Base-by-base conservation (phyloP, 2,888 invertebrate genomes). In the Rotaria socialis region DNA sequence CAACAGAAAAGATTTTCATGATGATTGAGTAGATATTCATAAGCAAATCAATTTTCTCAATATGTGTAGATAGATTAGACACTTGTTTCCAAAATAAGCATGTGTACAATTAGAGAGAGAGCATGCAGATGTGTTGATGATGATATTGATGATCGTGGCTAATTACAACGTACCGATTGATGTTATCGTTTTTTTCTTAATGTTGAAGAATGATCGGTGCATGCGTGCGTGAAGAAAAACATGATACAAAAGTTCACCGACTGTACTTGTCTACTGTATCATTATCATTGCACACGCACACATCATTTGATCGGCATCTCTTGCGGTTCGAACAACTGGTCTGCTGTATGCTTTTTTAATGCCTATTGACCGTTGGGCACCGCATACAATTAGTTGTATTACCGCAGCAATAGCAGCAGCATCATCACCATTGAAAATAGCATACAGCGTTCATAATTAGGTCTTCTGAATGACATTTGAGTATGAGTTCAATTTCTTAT, bases 281-380 rank as follows among this genome's bases (percentile, higher is more conserved):
- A 67, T 67, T 67, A 67, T 67, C 1, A 67, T 67, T 67, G 67
- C 67, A 67, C 67, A 35, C 67, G 41, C 35, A 67, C 67, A 67
- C 19, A 67, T 67, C 67, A 67, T 67, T 67, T 67, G 67, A 67
- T 67, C 67, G 67, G 67, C 67, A 67, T 67, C 67, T 67, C 67
- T 67, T 67, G 35, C 35, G 67, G 35, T 67, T 67, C 27, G 67
- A 67, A 67, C 67, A 67, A 67, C 67, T 67, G 67, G 67, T 67
- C 19, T 67, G 67, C 35, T 67, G 67, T 35, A 67, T 35, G 67
- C 35, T 67, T n/a, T 35, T 35, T 67, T 67, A 67, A 67, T 67
- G 67, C 67, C 35, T 35, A 27, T 35, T 41, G 67, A 67, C 67
- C 67, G 27, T 67, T 67, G 67, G 67, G 35, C 67, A 67, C 19